A percentile compares a stretch with the other conserved stretches of the same genome.
Conservation (phyloP, 2,797 vertebrate species). For the Spondyliosoma cantharus region DNA sequence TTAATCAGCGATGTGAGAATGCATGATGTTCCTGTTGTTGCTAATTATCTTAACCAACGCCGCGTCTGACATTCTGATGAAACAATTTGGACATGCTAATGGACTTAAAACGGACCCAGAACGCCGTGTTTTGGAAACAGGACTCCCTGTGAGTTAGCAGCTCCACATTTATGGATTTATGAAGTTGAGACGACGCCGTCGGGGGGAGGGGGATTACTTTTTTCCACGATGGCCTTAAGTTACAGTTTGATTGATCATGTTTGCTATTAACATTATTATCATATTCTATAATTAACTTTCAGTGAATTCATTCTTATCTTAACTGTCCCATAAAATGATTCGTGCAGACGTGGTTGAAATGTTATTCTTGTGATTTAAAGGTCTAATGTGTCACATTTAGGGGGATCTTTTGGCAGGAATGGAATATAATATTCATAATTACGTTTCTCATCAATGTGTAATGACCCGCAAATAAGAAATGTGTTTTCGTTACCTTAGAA, state of each 20-base stretch:
- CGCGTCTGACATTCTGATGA: constrained; percentile 57
- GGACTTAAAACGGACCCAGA: constrained; percentile 20
- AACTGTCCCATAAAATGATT: not conserved
- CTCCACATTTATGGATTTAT: constrained; percentile 17
- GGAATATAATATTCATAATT: no score
- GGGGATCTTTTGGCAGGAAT: no score
- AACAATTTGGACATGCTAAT: constrained; percentile 68
- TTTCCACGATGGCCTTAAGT: not conserved
- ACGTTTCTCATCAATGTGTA: no score
- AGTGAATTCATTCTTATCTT: not conserved
- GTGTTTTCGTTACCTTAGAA: no score
- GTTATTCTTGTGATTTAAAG: no score
- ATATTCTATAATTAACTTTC: not conserved
- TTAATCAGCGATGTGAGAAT: constrained; percentile 54
- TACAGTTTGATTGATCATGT: not conserved
- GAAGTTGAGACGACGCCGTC: constrained; percentile 1
- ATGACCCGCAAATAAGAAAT: no score
- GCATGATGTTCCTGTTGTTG: constrained; percentile 55
- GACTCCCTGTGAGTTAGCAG: constrained; percentile 11
- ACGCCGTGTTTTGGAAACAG: constrained; percentile 31
- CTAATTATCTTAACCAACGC: constrained; percentile 58
- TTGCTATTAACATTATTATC: not conserved
- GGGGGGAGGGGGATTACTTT: not conserved
- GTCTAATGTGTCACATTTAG: no score
- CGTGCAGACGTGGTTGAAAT: not conserved